Base-by-base conservation (phyloP, 2,113 vertebrate genomes). In the Eira barbara region DNA sequence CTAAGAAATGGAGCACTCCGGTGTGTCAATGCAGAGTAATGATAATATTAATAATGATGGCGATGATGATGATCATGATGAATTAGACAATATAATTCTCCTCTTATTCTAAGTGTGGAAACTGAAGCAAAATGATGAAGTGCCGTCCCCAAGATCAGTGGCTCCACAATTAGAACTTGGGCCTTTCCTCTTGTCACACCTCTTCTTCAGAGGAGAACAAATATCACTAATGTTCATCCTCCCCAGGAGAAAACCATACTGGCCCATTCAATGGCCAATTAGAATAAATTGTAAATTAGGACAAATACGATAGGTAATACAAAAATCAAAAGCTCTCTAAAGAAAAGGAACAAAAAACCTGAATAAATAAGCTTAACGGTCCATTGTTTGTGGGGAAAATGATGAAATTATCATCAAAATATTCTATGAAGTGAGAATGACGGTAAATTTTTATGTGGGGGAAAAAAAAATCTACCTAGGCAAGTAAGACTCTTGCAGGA, bases 331-430 rank as follows among this genome's bases (percentile, higher is more conserved):
- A 96, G 94, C 97, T 93, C 94, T 93, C 82, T 52, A 92, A 92
- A 97, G 94, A 98, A 97, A 97, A 73, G 84, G 97, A 97, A 97
- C 94, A 98, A 97, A 97, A 97, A 97, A 78, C 71, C 84, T 84
- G 97, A 98, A 98, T 98, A 97, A 97, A 97, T 98, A 97, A 96
- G 94, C 97, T 95, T 97, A 98, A 98, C 95, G 9, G 94, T 95
- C 91, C 95, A 98, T 98, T 98, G 98, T 98, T 98, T 98, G 96
- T 97, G 78, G 84, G 59, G 47, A 94, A 95, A 96, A 97, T 97
- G 97, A 97, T 97, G 90, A 96, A 97, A 98, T 98, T 98, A 98
- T 97, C 97, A 98, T 98, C 97, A 98, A 98, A 98, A 98, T 98
- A 97, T 92, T 96, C 97, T 96, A 95, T 96, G 84, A 96, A 91